Conservation (phyloP, 2,888 invertebrate genomes). For the Pandemis cinnamomeana region DNA sequence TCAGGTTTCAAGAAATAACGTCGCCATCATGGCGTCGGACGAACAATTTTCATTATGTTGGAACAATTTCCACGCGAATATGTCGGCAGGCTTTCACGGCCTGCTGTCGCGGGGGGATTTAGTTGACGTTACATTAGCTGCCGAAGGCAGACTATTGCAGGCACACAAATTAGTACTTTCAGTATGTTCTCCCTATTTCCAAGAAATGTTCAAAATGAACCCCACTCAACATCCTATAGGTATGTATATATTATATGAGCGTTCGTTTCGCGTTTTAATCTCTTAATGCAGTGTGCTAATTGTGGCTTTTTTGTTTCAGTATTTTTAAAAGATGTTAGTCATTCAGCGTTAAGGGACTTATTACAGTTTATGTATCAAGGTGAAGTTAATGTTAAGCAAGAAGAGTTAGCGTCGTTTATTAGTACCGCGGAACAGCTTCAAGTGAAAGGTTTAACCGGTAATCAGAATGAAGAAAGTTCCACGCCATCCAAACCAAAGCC, state of each 20-base stretch:
- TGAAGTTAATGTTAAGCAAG: constrained; percentile 89
- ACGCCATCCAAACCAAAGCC: constrained; percentile 85
- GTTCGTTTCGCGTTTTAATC: constrained; percentile 27
- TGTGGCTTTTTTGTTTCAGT: constrained; percentile 77
- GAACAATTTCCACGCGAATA: constrained; percentile 90
- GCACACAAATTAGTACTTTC: constrained; percentile 89
- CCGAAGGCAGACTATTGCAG: constrained; percentile 88
- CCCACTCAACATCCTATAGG: constrained; percentile 88
- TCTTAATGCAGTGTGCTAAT: constrained; percentile 36
- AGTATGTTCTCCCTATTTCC: constrained; percentile 90
- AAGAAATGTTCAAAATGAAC: constrained; percentile 89
- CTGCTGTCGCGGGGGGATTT: constrained; percentile 88
- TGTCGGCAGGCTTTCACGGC: constrained; percentile 89
- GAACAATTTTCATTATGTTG: constrained; percentile 90
- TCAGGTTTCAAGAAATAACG: constrained; percentile 69
- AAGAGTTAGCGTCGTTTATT: constrained; percentile 88
- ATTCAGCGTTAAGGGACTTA: constrained; percentile 87
- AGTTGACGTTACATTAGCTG: constrained; percentile 88
- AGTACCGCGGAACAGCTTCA: constrained; percentile 89
- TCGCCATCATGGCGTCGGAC: constrained; percentile 88
- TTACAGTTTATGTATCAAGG: constrained; percentile 90
- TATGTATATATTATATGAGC: constrained; percentile 57
- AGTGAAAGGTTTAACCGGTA: constrained; percentile 88
- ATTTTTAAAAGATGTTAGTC: constrained; percentile 89
- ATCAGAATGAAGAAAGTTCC: constrained; percentile 85